These are phyloP conservation scores for Oryzias dopingdopingensis DNA, from an alignment of 2,797 vertebrate genomes.

Conservation along the genomic window DNA sequence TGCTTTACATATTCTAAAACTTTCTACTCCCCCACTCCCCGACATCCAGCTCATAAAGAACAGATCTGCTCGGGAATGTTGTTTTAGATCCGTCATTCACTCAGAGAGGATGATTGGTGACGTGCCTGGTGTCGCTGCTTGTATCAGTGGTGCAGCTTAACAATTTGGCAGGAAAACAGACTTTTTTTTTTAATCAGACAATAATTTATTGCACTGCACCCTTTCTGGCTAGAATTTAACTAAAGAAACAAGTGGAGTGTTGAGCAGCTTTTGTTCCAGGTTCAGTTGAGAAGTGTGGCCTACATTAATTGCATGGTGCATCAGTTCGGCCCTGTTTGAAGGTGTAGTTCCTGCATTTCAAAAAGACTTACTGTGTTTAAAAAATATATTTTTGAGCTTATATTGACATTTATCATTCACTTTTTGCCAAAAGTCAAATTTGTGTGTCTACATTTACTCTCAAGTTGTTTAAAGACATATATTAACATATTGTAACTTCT, in stretches of 20 bases:
- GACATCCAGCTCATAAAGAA: slow-evolving; percentile 62
- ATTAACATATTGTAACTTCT: no score
- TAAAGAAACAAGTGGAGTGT: slow-evolving; percentile 68
- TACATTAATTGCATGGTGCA: slow-evolving; percentile 75
- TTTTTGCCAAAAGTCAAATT: no score
- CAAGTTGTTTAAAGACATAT: no score
- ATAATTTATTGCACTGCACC: slow-evolving; percentile 73
- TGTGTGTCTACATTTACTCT: no score
- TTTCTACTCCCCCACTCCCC: slow-evolving; percentile 37
- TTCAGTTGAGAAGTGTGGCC: slow-evolving; percentile 74
- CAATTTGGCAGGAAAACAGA: slow-evolving; percentile 73
- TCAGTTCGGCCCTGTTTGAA: slow-evolving; percentile 39
- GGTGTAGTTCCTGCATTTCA: slow-evolving; percentile 28
- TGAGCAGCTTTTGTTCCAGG: slow-evolving; percentile 73
- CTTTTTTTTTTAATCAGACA: slow-evolving; percentile 51
- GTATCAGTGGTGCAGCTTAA: slow-evolving; percentile 78
- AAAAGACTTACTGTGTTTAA: slow-evolving; percentile 14
- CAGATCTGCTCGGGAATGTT: slow-evolving; percentile 74
- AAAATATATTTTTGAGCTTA: no score
- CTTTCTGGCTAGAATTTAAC: slow-evolving; percentile 62
- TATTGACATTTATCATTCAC: no score
- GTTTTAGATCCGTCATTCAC: slow-evolving; percentile 72
- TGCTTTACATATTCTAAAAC: slow-evolving; percentile 70
- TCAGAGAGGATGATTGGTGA: slow-evolving; percentile 72
- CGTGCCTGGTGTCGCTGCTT: slow-evolving; percentile 69